Evolutionary conservation across 2,888 invertebrate species (phyloP), one percentile per base, ranked within the genome.

Genomic region (Phanerotoma sp.): DNA sequence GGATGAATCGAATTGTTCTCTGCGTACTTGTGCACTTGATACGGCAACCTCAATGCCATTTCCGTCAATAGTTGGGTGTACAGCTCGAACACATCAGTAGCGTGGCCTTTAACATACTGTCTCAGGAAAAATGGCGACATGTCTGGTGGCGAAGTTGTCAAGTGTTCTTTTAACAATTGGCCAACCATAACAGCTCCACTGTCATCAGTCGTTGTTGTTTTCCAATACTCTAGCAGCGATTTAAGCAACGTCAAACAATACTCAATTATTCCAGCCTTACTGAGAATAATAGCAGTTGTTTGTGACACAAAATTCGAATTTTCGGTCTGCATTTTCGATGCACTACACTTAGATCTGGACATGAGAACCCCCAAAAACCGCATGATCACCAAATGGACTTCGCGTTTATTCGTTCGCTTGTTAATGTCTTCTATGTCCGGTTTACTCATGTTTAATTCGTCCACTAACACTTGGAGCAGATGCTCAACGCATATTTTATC

Each of bases 41-140:
- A 96, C 0, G 97, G 96, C 53, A 98, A 80, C 16, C 96, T 84
- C 9, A 97, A 82, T 0, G 93, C 91, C 85, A 97, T 93, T 81
- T 98, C 97, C 50, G 97, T 96, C 20, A 98, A 80, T n/a, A 97
- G 81, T 62, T 93, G 92, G 9, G 93, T 92, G 77, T 96, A 96
- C 58, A 92, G 91, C 73, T 95, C 92, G 74, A 98, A 96, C 28
- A 97, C 90, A 73, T 97, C 96, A 46, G 88, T 85, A 1, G 91
- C 89, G 75, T 95, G 93, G 48, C 90, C 84, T 78, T 94, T 95
- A 32, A 96, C 90, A 71, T 96, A 96, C 72, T 93, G 94, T 62
- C 89, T 86, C 49, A 91, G 83, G 80, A 97, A 97, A 79, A 98
- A 93, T 9, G 96, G 96, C 5, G 93, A 91, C 90, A 96, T 94